A percentile compares a stretch with the other conserved stretches of the same genome.
These are phyloP conservation scores for Sceloporus undulatus DNA, from an alignment of 2,113 vertebrate species.

Conservation along the genomic window DNA sequence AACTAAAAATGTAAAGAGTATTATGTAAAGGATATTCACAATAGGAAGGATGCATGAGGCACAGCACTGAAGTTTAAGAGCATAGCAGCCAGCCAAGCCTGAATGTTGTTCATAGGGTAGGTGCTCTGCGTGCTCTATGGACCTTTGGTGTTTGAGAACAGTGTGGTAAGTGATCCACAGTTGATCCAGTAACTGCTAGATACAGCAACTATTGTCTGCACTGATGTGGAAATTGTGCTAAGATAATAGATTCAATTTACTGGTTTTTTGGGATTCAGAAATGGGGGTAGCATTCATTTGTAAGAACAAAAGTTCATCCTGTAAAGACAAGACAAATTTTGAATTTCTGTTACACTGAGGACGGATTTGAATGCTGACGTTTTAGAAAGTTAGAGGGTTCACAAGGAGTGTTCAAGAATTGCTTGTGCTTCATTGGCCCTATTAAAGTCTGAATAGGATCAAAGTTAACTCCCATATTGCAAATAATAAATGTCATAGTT, in stretches of 20 bases:
- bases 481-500: constrained; percentile 67
- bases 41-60: neutral
- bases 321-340: neutral
- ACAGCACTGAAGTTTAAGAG: neutral
- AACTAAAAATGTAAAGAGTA: no score
- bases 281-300: neutral
- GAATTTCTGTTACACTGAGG: neutral
- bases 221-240: neutral
- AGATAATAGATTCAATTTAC: neutral
- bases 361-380: neutral
- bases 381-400: constrained; percentile 26
- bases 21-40: no score
- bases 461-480: constrained; percentile 23
- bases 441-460: constrained; percentile 9
- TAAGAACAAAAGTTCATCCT: neutral
- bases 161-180: neutral
- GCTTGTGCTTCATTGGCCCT: neutral
- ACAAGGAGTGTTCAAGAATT: neutral
- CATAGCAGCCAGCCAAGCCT: neutral
- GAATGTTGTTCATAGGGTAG: neutral
- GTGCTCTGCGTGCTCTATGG: neutral
- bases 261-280: neutral
- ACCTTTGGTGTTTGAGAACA: neutral
- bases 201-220: no score
- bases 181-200: neutral